phyloP scores from a whole-genome alignment of 2,888 invertebrate species.

The Bruchidius siliquastri region DNA sequence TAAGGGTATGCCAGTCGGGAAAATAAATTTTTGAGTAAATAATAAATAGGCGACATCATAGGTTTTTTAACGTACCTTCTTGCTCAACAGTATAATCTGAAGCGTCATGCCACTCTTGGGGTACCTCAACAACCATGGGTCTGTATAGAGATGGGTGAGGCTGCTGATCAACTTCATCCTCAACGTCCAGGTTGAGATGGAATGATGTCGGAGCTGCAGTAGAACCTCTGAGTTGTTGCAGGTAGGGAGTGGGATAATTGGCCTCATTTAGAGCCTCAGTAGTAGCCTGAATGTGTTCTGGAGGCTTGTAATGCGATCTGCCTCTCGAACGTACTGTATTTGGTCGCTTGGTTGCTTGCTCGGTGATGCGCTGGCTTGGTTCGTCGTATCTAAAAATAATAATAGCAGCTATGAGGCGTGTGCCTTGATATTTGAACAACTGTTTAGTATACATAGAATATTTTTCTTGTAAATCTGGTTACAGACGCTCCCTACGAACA shows the following conservation, averaged over 20 bases:
- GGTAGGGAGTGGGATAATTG: slow-evolving; percentile 43
- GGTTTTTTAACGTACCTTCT: background rate
- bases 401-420: too few species aligned
- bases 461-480: too few species aligned
- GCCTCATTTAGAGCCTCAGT: slow-evolving; percentile 46
- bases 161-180: slow-evolving; percentile 52
- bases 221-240: slow-evolving; percentile 29
- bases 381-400: background rate
- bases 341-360: slow-evolving; percentile 26
- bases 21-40: too few species aligned
- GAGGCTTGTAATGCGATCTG: slow-evolving; percentile 52
- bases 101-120: slow-evolving; percentile 39
- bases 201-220: slow-evolving; percentile 34
- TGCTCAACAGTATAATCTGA: slow-evolving; percentile 21
- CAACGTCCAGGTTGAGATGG: slow-evolving; percentile 39
- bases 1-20: too few species aligned
- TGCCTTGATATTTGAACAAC: too few species aligned
- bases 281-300: slow-evolving; percentile 35
- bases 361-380: slow-evolving; percentile 5
- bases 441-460: too few species aligned
- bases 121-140: slow-evolving; percentile 46
- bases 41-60: too few species aligned
- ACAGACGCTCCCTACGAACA: too few species aligned
- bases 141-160: slow-evolving; percentile 53
- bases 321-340: slow-evolving; percentile 37